Evolutionary conservation across 1,140 invertebrate genomes (phyloP).

Genomic region (Drosophila saltans): DNA sequence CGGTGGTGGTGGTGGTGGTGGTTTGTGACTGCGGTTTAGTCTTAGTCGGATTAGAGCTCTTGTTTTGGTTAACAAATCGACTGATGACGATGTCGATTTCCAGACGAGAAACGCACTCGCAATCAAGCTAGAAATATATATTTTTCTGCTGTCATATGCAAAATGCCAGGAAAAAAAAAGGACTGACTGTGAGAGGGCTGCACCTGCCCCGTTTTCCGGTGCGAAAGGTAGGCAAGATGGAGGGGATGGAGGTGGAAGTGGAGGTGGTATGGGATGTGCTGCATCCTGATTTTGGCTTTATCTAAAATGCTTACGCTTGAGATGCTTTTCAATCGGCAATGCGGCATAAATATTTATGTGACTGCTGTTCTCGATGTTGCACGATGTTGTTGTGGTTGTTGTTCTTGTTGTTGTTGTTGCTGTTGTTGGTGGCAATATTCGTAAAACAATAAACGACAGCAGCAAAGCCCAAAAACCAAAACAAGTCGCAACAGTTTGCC

Average conservation of each 20-base stretch:
- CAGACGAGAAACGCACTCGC: slow-evolving; percentile 53
- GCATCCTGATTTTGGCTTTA: slow-evolving; percentile 53
- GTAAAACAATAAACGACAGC: slow-evolving; percentile 14
- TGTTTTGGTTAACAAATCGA: slow-evolving; percentile 77
- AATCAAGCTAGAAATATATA: slow-evolving; percentile 59
- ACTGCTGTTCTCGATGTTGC: slow-evolving; percentile 17
- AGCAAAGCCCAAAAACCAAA: slow-evolving; percentile 23
- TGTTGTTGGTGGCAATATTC: slow-evolving; percentile 44
- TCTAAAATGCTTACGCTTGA: slow-evolving; percentile 83
- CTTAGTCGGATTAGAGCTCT: slow-evolving; percentile 65
- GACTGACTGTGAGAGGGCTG: neutral
- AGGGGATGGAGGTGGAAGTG: neutral
- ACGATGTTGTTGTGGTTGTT: neutral
- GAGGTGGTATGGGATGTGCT: slow-evolving; percentile 12
- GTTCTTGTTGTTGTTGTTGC: slow-evolving; percentile 5
- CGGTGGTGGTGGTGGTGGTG: slow-evolving; percentile 47
- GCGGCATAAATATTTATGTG: slow-evolving; percentile 75
- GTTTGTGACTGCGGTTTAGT: slow-evolving; percentile 54
- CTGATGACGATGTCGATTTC: slow-evolving; percentile 44
- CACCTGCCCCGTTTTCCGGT: too few relatives aligned
- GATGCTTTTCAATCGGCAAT: slow-evolving; percentile 69
- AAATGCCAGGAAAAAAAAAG: slow-evolving; percentile 45
- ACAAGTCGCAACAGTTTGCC: slow-evolving; percentile 67
- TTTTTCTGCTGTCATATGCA: slow-evolving; percentile 78
- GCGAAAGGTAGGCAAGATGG: too few relatives aligned